phyloP scores from a whole-genome alignment of 2,888 invertebrate genomes.

The Melinaea marsaeus region DNA sequence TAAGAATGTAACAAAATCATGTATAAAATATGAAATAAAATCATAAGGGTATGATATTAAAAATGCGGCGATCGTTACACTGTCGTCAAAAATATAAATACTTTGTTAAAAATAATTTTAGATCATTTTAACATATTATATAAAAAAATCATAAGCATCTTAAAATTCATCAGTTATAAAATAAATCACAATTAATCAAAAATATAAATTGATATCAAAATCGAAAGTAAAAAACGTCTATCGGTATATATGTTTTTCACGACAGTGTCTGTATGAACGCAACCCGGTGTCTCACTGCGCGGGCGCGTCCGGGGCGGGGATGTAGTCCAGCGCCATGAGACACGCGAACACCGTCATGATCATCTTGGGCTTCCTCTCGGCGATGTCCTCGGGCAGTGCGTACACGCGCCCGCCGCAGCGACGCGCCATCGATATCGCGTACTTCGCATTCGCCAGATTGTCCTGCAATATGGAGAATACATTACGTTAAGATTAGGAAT shows the following conservation, averaged over 20 bases:
- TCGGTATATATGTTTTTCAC: neutral
- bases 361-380: constrained; percentile 98
- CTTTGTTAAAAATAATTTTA: no score
- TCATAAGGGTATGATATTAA: no score
- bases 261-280: neutral
- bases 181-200: neutral
- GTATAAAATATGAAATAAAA: no score
- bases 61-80: no score
- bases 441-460: constrained; percentile 97
- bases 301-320: constrained; percentile 88
- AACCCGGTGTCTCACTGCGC: constrained; percentile 48
- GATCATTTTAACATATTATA: no score
- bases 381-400: constrained; percentile 98
- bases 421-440: constrained; percentile 98
- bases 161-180: no score
- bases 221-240: neutral
- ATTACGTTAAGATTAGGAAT: no score
- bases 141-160: no score
- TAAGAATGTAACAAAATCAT: no score
- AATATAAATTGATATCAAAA: neutral
- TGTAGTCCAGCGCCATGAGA: constrained; percentile 97
- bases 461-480: constrained; percentile 78
- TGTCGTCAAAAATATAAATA: no score
- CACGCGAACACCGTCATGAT: constrained; percentile 99
- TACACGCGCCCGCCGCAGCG: constrained; percentile 98